These are phyloP conservation scores for Nasonia giraulti DNA, from an alignment of 1,140 invertebrate genomes.

Conservation along the genomic window DNA sequence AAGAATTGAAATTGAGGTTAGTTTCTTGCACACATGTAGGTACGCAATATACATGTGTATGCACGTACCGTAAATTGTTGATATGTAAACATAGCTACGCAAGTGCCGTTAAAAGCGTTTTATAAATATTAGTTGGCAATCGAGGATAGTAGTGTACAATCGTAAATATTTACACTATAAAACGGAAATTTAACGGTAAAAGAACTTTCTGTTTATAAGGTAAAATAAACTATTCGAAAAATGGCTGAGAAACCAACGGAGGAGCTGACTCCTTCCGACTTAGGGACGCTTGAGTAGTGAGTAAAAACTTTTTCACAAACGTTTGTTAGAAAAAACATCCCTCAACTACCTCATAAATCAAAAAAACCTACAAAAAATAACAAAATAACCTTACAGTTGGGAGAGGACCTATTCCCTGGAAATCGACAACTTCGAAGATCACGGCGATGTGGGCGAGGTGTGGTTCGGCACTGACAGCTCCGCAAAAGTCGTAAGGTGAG, in stretches of 20 bases:
- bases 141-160: no score
- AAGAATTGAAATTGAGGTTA: slow-evolving; percentile 37
- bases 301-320: slow-evolving; percentile 54
- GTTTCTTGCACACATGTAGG: neutral
- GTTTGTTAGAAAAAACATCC: no score
- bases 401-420: slow-evolving; percentile 87
- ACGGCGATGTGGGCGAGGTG: slow-evolving; percentile 92
- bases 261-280: slow-evolving; percentile 82
- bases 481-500: slow-evolving; percentile 81
- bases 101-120: no score
- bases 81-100: neutral
- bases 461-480: slow-evolving; percentile 94
- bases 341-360: neutral
- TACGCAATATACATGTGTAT: neutral
- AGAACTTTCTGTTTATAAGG: no score
- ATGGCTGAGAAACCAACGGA: slow-evolving; percentile 55
- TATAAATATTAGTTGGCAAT: no score
- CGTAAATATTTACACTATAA: no score
- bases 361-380: slow-evolving; percentile 19
- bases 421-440: slow-evolving; percentile 86
- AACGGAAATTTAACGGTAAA: no score
- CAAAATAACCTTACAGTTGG: slow-evolving; percentile 80
- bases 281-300: slow-evolving; percentile 87
- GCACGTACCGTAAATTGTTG: neutral
- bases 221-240: neutral